Evolutionary conservation across 2,888 invertebrate genomes (phyloP).

Genomic region (Stenichneumon culpator): DNA sequence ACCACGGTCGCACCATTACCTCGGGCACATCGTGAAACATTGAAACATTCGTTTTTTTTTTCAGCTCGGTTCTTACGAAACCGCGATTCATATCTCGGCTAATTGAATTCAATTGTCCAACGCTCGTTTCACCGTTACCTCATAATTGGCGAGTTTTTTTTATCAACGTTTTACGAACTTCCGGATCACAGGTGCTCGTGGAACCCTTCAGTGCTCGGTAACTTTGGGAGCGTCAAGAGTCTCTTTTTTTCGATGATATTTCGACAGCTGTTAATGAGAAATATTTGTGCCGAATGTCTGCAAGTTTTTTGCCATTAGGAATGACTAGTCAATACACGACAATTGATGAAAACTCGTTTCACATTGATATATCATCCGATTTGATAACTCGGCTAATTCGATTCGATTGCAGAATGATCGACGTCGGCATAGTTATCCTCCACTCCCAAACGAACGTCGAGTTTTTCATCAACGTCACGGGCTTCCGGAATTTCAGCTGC

Average conservation of each 20-base stretch:
- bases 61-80: background rate
- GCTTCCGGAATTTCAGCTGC: slow-evolving; percentile 58
- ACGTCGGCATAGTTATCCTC: background rate
- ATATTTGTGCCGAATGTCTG: background rate
- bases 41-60: slow-evolving; percentile 34
- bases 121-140: slow-evolving; percentile 9
- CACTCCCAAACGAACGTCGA: slow-evolving; percentile 5
- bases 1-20: slow-evolving; percentile 1
- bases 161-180: background rate
- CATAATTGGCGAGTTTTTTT: background rate
- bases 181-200: background rate
- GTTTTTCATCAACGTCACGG: slow-evolving; percentile 55
- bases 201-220: background rate
- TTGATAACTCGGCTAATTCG: background rate
- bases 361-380: background rate
- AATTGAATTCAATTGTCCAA: slow-evolving; percentile 40
- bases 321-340: background rate
- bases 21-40: slow-evolving; percentile 29
- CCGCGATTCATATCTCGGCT: slow-evolving; percentile 18
- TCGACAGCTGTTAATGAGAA: background rate
- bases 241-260: background rate
- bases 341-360: background rate
- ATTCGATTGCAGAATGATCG: slow-evolving; percentile 18
- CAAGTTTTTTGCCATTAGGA: too few species aligned
- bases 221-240: background rate